Base-by-base conservation (phyloP, 2,113 vertebrate genomes). In the Shinisaurus crocodilurus region DNA sequence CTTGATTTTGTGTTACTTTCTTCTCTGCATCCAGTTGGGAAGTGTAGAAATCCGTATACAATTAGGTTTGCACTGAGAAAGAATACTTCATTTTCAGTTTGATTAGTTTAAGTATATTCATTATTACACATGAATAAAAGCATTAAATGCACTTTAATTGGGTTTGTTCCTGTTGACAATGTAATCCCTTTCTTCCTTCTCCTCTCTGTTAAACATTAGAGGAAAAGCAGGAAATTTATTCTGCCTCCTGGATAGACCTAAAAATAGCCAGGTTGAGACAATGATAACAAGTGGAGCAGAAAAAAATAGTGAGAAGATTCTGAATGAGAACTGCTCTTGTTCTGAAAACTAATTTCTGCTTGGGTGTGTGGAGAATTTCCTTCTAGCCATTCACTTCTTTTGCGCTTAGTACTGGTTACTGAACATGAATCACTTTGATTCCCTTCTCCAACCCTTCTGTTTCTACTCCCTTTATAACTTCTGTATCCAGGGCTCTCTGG, bases 41-140 rank as follows among this genome's bases (percentile, higher is more conserved):
- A 0, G 54, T 12, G 40, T 54, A 87, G 74, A 13, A 43, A n/a
- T 32, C 37, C 48, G 12, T n/a, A 7, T 5, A 16, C 2, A 63
- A 32, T 76, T 80, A 67, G 0, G 6, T 0, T 75, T 90, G 3
- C n/a, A 0, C 1, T 0, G 0, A 6, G n/a, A 57, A 86, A 60
- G 57, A 76, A 82, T 72, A 32, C 0, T 4, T 70, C 25, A 5
- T 60, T 83, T 5, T 3, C 43, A 0, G 0, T 74, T 3, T 20
- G 63, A 6, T 16, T 1, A 0, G 6, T 63, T 32, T 6, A 6
- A 7, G 23, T 50, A 5, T 50, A 0, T 0, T 76, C 5, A 0
- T 10, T 43, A 84, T 10, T 34, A 70, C 43, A 4, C 13, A 0
- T 0, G 3, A 76, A 34, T 69, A 27, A 85, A 8, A 13, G 34